Evolutionary conservation across 2,113 vertebrate species (phyloP).

Genomic region (Mesoclemmys tuberculata): DNA sequence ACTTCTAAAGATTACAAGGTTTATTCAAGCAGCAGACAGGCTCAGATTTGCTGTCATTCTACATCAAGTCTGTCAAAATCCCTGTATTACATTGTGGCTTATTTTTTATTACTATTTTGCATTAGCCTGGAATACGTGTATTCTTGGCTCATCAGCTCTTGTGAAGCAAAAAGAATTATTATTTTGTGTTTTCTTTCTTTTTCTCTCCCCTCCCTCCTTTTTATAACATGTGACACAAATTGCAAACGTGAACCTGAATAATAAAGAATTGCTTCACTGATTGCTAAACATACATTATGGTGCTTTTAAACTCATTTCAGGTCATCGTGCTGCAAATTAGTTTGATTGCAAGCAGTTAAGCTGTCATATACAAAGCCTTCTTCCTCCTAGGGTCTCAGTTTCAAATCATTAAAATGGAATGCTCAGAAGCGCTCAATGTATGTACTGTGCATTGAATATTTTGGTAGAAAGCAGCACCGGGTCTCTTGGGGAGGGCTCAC

Average conservation of each 20-base stretch:
- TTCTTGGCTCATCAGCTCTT: conserved; percentile 38
- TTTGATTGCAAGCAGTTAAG: conserved; percentile 77
- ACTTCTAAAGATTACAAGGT: not conserved
- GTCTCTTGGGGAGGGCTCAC: not conserved
- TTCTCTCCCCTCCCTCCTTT: not conserved
- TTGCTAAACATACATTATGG: conserved; percentile 73
- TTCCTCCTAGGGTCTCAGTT: conserved; percentile 44
- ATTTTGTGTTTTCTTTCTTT: conserved; percentile 18
- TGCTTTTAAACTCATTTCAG: conserved; percentile 76
- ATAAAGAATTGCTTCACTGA: conserved; percentile 67
- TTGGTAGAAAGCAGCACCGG: not conserved
- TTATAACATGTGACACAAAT: conserved; percentile 19
- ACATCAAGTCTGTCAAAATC: not conserved
- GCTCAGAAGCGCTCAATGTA: not conserved
- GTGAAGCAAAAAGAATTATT: conserved; percentile 12
- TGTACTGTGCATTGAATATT: not conserved
- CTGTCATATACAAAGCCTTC: conserved; percentile 67
- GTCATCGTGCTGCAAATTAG: conserved; percentile 70
- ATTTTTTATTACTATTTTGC: conserved; percentile 20
- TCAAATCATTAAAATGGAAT: not conserved
- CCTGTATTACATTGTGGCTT: not conserved
- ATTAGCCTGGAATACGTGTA: not conserved
- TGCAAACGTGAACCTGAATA: conserved; percentile 62
- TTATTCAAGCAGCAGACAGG: conserved; percentile 16
- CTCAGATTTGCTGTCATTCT: conserved; percentile 11